Conservation (phyloP, 1,140 invertebrate genomes). For the Zaprionus africanus region DNA sequence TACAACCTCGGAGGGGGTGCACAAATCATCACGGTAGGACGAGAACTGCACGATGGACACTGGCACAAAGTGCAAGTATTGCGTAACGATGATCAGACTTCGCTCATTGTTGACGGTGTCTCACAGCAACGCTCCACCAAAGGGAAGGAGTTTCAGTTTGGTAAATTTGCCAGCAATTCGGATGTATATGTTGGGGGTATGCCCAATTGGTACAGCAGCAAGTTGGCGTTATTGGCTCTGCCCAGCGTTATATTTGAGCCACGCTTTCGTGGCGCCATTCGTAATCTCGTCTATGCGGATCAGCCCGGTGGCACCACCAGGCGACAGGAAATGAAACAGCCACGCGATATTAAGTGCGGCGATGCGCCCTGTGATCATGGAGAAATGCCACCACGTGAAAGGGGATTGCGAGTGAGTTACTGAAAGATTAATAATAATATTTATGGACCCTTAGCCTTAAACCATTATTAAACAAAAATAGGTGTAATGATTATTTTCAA, state of each 20-base stretch:
- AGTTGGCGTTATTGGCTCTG: constrained; percentile 91
- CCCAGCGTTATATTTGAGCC: constrained; percentile 97
- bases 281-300: constrained; percentile 94
- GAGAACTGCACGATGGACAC: constrained; percentile 93
- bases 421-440: neutral
- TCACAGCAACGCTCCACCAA: constrained; percentile 90
- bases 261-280: constrained; percentile 92
- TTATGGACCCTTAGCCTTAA: neutral
- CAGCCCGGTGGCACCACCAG: constrained; percentile 88
- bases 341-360: constrained; percentile 88
- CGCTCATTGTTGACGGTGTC: constrained; percentile 91
- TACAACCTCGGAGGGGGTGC: constrained; percentile 95
- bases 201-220: constrained; percentile 94
- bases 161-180: constrained; percentile 92
- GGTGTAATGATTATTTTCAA: neutral
- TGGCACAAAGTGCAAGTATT: constrained; percentile 95
- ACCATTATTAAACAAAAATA: neutral
- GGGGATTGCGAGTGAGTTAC: constrained; percentile 73
- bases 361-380: constrained; percentile 80
- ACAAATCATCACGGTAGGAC: constrained; percentile 93
- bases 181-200: constrained; percentile 96
- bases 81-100: constrained; percentile 91
- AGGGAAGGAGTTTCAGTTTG: constrained; percentile 94
- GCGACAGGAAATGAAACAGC: constrained; percentile 91
- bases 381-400: constrained; percentile 76